Evolutionary conservation across 2,797 vertebrate species (phyloP).

Genomic region (Psittacula derbiana): DNA sequence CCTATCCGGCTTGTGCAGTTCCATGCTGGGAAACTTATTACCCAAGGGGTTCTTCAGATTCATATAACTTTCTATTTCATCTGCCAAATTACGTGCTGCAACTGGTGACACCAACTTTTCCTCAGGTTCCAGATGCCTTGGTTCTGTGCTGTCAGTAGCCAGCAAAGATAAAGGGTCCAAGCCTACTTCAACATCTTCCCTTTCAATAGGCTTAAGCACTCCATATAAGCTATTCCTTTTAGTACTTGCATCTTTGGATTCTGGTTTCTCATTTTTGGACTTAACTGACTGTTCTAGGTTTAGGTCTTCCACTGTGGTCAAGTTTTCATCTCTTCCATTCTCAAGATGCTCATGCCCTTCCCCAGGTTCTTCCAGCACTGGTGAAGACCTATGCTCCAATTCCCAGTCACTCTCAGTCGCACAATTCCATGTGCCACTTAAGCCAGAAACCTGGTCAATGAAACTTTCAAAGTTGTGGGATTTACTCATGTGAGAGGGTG

Average conservation of each 20-base stretch:
- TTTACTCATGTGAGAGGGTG: conserved; percentile 31
- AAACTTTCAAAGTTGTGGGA: conserved; percentile 74
- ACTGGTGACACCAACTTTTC: conserved; percentile 82
- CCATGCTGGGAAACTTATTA: conserved; percentile 90
- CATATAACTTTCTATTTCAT: conserved; percentile 98
- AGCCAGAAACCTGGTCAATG: conserved; percentile 62
- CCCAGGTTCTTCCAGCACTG: conserved; percentile 60
- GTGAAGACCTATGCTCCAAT: conserved; percentile 43
- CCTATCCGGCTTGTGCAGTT: conserved; percentile 79
- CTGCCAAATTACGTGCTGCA: conserved; percentile 91
- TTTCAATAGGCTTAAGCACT: conserved; percentile 79
- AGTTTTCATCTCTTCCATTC: conserved; percentile 38
- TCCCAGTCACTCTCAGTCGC: conserved; percentile 47
- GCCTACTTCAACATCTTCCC: conserved; percentile 89
- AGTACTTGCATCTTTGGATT: conserved; percentile 20
- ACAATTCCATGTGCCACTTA: conserved; percentile 16
- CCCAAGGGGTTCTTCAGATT: conserved; percentile 87
- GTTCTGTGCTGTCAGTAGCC: conserved; percentile 80
- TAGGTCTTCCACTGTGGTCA: not conserved
- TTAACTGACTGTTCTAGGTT: conserved; percentile 17
- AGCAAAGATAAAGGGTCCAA: conserved; percentile 92
- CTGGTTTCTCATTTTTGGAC: conserved; percentile 22
- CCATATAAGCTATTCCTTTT: conserved; percentile 77
- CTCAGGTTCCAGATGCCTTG: conserved; percentile 76
- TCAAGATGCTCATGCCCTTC: conserved; percentile 63